Base-by-base conservation (phyloP, 2,888 invertebrate genomes). In the Ceriagrion tenellum region DNA sequence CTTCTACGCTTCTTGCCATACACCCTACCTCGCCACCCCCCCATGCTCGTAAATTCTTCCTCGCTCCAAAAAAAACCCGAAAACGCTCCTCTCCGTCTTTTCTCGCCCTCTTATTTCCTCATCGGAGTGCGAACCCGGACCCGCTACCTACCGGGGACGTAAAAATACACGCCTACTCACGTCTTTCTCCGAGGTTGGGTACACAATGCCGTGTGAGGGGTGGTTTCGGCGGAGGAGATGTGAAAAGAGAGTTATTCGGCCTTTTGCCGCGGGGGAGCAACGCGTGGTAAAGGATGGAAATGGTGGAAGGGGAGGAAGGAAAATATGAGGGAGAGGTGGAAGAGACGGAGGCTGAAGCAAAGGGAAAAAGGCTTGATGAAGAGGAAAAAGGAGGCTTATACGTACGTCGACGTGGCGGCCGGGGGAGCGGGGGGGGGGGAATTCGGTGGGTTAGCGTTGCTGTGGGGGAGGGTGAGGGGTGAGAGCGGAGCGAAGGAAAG, bases 301-400 rank as follows among this genome's bases (percentile, higher is more conserved):
- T 26, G 69, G 16, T 2, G 69, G 12, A 26, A 18, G 16, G 12
- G 81, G 69, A 2, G n/a, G 8, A 13, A 69, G 0, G 26, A 69
- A 69, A 69, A 26, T 20, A n/a, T n/a, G 69, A 69, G 69, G 20
- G 69, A 69, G n/a, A 69, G n/a, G 69, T 8, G n/a, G 69, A n/a
- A n/a, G n/a, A n/a, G 69, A 26, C 16, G 35, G 81, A 26, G 81
- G 35, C 35, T 81, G 81, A 35, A n/a, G 81, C 8, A 69, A 81
- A 81, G 81, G 35, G 81, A 81, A 81, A 35, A 81, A 81, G 35
- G 81, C 81, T 81, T 81, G 81, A 81, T 81, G 81, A 81, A 81
- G 81, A 81, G 81, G 81, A 81, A 81, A 81, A 81, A 81, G 81
- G 35, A 69, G 69, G 69, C 69, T 69, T 69, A 81, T 30, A 81